Percentiles rank a stretch among this genome's conserved stretches.
These are phyloP conservation scores for Machimus rusticus DNA, from an alignment of 2,888 invertebrate genomes.

Conservation along the genomic window DNA sequence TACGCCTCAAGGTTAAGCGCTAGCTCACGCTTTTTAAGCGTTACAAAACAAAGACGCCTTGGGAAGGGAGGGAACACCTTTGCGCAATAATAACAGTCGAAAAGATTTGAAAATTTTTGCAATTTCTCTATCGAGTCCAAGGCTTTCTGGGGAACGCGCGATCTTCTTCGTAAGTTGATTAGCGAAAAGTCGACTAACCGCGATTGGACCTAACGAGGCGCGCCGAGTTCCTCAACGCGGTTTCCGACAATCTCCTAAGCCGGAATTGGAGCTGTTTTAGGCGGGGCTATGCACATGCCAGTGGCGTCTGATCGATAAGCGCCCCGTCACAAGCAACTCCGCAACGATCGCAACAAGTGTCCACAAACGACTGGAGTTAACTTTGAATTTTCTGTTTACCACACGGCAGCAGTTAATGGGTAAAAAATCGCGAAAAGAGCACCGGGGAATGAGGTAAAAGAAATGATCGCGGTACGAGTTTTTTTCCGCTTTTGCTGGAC, in stretches of 20 bases:
- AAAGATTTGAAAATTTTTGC: background rate
- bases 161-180: background rate
- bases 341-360: conserved; percentile 17
- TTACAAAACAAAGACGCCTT: background rate
- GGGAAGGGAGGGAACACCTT: background rate
- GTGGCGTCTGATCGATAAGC: background rate
- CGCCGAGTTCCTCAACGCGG: background rate
- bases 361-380: conserved; percentile 21
- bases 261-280: background rate
- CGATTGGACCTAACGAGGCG: background rate
- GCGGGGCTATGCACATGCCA: background rate
- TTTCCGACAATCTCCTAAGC: background rate
- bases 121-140: background rate
- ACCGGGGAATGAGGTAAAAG: background rate
- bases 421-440: background rate
- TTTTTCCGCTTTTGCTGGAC: background rate
- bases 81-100: background rate
- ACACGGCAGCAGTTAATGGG: background rate
- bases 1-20: background rate
- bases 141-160: background rate
- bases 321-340: background rate
- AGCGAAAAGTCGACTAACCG: background rate
- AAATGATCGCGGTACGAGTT: background rate
- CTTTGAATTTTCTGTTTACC: conserved; percentile 17
- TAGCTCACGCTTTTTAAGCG: background rate